Evolutionary conservation across 2,113 vertebrate genomes (phyloP), one percentile per base, ranked within the genome.

Genomic region (Electrona antarctica): DNA sequence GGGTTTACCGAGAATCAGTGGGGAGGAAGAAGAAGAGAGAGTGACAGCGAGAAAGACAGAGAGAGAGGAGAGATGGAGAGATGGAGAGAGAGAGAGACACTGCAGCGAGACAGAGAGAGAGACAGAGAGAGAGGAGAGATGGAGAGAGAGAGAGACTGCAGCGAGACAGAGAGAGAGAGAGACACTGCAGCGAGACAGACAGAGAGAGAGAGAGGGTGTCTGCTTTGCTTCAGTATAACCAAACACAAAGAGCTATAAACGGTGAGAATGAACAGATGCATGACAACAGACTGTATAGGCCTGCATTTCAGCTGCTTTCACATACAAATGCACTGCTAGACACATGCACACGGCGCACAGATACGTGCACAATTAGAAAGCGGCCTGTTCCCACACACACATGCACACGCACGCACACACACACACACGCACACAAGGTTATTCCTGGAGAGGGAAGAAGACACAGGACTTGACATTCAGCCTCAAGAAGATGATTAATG

Each of bases 401-500:
- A 88, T 87, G 82, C 72, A 74, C 84, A 73, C 63, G 46, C 10
- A 72, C 8, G 8, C 51, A 5, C 14, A 14, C 52, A 49, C 15
- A 61, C 45, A 65, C 54, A 75, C 67, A 50, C 56, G 73, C 15
- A 66, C 50, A 57, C 45, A 90, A 89, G 87, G 89, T 91, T 90
- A 90, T 85, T 87, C 88, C 83, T 86, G 87, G 73, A 64, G 82
- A 87, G 21, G 21, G 21, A 79, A 74, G 86, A 86, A 85, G 87
- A 88, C 80, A 83, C 51, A 69, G 10, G 56, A 21, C 85, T 90
- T 89, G 90, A 91, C 90, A 89, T 90, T 89, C 89, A 90, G 85
- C 84, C 52, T 29, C 74, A 64, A 74, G 84, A 81, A 87, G 80
- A 89, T 90, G 90, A 91, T 91, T 88, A 89, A 90, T 88, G 87